phyloP scores from a whole-genome alignment of 1,140 invertebrate species.

The Aphelenchoides fujianensis region DNA sequence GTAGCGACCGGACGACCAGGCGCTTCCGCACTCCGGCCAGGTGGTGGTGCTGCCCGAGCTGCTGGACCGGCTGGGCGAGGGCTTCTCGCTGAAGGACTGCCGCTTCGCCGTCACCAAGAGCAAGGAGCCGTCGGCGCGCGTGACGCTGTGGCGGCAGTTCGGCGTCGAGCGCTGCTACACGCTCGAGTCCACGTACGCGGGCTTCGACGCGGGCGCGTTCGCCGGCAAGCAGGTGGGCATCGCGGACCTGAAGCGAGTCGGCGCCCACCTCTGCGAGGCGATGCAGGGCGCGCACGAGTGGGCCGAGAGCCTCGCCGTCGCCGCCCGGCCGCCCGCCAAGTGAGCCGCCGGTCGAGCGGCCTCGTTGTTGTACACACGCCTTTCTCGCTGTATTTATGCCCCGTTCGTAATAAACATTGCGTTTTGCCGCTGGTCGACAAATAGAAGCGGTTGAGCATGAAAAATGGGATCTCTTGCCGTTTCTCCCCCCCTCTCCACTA shows the following conservation, averaged over 20 bases:
- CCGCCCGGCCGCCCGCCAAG: too few relatives aligned
- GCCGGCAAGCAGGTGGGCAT: conserved; percentile 65
- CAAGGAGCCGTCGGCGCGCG: conserved; percentile 78
- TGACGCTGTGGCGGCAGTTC: conserved; percentile 80
- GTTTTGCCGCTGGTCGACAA: too few relatives aligned
- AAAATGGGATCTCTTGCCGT: too few relatives aligned
- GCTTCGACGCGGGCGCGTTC: conserved; percentile 75
- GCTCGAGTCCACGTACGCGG: conserved; percentile 81
- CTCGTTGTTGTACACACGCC: too few relatives aligned
- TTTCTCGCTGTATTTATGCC: too few relatives aligned
- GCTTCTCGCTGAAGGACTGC: conserved; percentile 74
- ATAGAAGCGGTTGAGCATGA: too few relatives aligned
- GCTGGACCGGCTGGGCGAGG: conserved; percentile 67
- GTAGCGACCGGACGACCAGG: conserved; percentile 63
- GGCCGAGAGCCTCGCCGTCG: too few relatives aligned
- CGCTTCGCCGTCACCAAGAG: conserved; percentile 75
- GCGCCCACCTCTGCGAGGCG: conserved; percentile 21
- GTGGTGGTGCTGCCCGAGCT: conserved; percentile 62
- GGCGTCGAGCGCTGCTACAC: conserved; percentile 75
- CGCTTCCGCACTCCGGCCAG: conserved; percentile 62
- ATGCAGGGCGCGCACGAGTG: too few relatives aligned
- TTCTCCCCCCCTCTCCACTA: too few relatives aligned
- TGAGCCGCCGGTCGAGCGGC: too few relatives aligned
- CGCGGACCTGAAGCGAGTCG: conserved; percentile 36
- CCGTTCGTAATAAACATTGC: too few relatives aligned